Base-by-base conservation (phyloP, 92 coral and sea anemone species). In the Siderastrea radians region DNA sequence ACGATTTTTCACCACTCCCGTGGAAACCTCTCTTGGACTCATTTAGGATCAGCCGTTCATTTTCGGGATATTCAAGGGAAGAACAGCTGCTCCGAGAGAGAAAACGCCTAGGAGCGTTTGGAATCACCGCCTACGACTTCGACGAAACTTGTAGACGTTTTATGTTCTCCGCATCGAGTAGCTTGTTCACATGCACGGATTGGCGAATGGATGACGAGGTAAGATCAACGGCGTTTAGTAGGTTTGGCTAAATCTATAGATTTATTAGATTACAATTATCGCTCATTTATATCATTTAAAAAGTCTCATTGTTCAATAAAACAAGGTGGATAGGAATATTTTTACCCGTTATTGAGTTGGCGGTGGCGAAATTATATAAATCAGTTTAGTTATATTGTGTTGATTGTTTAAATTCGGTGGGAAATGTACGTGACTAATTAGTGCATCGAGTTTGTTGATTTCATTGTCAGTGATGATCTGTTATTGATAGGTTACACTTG, bases 71-170 rank as follows among this genome's bases (percentile, higher is more conserved):
- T 79, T 98, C 99, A 6, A 85, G 98, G 17, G 99, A 98, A 70
- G 99, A 98, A 66, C 98, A 98, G 81, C 68, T 98, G 53, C 75
- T 98, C 15, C 86, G 99, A 49, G 99, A 98, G 78, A 86, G 99
- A 76, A 98, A 98, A 63, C 86, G 99, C 19, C 79, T 98, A 38
- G 99, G 99, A 1, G 92, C 98, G 63, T 96, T 96, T 95, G 99
- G 99, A 7, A 96, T 98, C 54, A 98, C 99, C 9, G 91, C 98
- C 6, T 98, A 98, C 78, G 99, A 98, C 74, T 98, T 90, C 68
- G 95, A 96, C 84, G 94, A 91, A 60, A 87, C 89, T 49, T 94
- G 93, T 19, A 90, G 97, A 14, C 91, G 97, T 61, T 96, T 98
- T 65, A 82, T 98, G 62, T 98, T 98, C 90, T 89, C 98, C 0